Evolutionary conservation across 1,140 invertebrate genomes (phyloP), one percentile per base, ranked within the genome.

Genomic region (Heterodera schachtii): DNA sequence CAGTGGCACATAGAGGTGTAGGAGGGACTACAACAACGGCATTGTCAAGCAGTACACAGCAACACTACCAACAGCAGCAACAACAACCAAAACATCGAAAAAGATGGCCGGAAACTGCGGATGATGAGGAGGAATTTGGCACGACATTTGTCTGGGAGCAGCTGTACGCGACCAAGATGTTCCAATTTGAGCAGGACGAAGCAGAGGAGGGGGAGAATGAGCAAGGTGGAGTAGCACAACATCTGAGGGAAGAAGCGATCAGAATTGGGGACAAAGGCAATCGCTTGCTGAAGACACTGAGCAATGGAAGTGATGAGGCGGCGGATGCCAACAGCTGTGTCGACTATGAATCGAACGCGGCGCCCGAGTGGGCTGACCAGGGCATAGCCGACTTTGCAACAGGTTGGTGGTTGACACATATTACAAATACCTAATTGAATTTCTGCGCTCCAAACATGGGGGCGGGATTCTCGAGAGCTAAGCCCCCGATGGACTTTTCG

Each of bases 351-450:
- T 11, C 19, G 41, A 41, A 77, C 16, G 70, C 60, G 57, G 44
- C 69, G 80, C 79, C 79, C 4, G 79, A 80, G 75, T 80, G 79
- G 79, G 79, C 79, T 44, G 79, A 80, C 21, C 70, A 80, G 41
- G 46, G 21, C 3, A 52, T 67, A 3, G 41, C 19, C n/a, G 52
- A 44, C 6, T 46, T 76, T 31, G 41, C 7, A 41, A 44, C 52
- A 0, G 69, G 69, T 71, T 41, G 6, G 44, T n/a, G 44, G 31
- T 31, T 31, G 31, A 31, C 31, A 31, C 31, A 31, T 31, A 31
- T 31, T 31, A 31, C n/a, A 31, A 31, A 31, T 31, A 31, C 31
- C 31, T 31, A 31, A 31, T 31, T 31, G 31, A 31, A 31, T 31
- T n/a, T 31, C 31, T 31, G 31, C 31, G 31, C 31, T 31, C 31